Evolutionary conservation across 2,888 invertebrate genomes (phyloP).

Genomic region (Napeogenes inachia): DNA sequence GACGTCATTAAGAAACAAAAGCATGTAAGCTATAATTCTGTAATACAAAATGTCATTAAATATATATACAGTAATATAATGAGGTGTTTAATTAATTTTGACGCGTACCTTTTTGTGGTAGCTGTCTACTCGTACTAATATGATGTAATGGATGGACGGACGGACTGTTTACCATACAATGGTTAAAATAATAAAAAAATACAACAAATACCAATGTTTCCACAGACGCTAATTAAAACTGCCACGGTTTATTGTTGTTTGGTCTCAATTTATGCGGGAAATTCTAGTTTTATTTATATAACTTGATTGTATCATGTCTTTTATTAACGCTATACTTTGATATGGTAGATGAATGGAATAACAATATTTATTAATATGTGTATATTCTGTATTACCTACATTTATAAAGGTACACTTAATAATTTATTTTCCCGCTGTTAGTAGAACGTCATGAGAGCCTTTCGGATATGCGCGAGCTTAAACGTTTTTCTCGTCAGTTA

Average conservation of each 20-base stretch:
- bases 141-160: slow-evolving; percentile 72
- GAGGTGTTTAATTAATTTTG: slow-evolving; percentile 6
- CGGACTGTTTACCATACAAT: slow-evolving; percentile 71
- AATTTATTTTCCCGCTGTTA: neutral
- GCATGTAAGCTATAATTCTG: too few relatives aligned
- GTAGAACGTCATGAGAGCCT: slow-evolving; percentile 43
- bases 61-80: neutral
- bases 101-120: slow-evolving; percentile 16
- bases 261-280: slow-evolving; percentile 45
- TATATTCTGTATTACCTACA: neutral
- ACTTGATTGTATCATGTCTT: slow-evolving; percentile 10
- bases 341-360: too few relatives aligned
- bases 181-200: slow-evolving; percentile 60
- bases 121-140: slow-evolving; percentile 43
- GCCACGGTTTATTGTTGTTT: slow-evolving; percentile 60
- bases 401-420: neutral
- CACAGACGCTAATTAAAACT: slow-evolving; percentile 72
- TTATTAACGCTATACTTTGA: too few relatives aligned
- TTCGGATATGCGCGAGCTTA: slow-evolving; percentile 44
- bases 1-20: too few relatives aligned
- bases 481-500: slow-evolving; percentile 70
- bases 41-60: too few relatives aligned
- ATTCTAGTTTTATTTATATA: slow-evolving; percentile 25
- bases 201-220: slow-evolving; percentile 55
- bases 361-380: too few relatives aligned